Percentiles rank a stretch among this genome's conserved stretches.
These are phyloP conservation scores for Exocentrus adspersus DNA, from an alignment of 2,888 invertebrate species.

Conservation along the genomic window DNA sequence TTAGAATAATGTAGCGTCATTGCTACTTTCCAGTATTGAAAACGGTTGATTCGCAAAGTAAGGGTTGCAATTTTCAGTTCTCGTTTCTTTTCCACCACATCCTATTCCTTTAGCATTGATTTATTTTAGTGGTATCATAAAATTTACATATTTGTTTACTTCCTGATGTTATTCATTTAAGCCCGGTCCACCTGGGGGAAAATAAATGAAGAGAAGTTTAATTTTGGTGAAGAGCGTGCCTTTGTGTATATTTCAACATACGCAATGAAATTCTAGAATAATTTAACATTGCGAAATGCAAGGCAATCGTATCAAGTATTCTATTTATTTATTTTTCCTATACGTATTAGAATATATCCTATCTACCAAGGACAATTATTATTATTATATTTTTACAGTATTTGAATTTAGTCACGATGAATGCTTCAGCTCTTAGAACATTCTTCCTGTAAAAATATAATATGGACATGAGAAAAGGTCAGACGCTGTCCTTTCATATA, in stretches of 20 bases:
- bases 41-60: conserved; percentile 37
- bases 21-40: conserved; percentile 53
- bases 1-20: conserved; percentile 58
- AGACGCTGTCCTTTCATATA: conserved; percentile 24
- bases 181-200: not conserved
- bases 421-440: too few relatives aligned
- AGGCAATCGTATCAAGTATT: too few relatives aligned
- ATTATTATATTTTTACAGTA: too few relatives aligned
- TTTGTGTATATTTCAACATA: not conserved
- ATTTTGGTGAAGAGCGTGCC: not conserved
- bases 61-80: conserved; percentile 43
- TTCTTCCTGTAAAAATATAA: not conserved
- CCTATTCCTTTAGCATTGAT: conserved; percentile 31
- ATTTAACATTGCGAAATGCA: too few relatives aligned
- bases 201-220: not conserved
- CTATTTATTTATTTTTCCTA: too few relatives aligned
- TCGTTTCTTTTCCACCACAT: conserved; percentile 36
- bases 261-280: too few relatives aligned
- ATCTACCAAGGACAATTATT: too few relatives aligned
- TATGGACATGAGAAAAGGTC: conserved; percentile 21
- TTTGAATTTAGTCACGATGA: too few relatives aligned
- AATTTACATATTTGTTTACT: conserved; percentile 28
- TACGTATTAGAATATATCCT: too few relatives aligned
- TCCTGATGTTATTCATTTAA: conserved; percentile 11
- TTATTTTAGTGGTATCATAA: conserved; percentile 30